Conservation (phyloP, 2,888 invertebrate genomes). For the Candidula unifasciata region DNA sequence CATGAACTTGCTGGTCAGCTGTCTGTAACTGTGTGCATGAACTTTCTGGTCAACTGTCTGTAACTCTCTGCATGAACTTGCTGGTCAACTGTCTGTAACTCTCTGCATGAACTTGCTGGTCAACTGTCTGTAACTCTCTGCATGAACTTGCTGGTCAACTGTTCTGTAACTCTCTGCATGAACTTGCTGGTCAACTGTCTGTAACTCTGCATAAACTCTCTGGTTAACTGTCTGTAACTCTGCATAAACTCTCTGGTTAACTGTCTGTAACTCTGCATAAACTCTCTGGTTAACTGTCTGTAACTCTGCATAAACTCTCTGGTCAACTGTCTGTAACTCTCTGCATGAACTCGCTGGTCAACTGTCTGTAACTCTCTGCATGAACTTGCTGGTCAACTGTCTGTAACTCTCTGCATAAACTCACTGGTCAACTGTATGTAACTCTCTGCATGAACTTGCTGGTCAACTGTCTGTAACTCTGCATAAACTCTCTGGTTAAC, state of each 20-base stretch:
- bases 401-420: conserved; percentile 67
- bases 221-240: too few species aligned
- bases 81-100: not conserved
- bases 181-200: not conserved
- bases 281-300: not conserved
- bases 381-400: not conserved
- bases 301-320: conserved; percentile 71
- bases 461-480: too few species aligned
- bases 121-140: too few species aligned
- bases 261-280: too few species aligned
- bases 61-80: too few species aligned
- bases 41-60: not conserved
- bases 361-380: too few species aligned
- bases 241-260: not conserved
- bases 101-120: conserved; percentile 76
- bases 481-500: too few species aligned
- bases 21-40: too few species aligned
- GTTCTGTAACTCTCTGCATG: too few species aligned
- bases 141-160: not conserved
- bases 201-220: conserved; percentile 69
- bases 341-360: not conserved
- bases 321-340: too few species aligned
- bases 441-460: not conserved
- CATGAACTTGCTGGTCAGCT: conserved; percentile 77
- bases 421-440: too few species aligned